Base-by-base conservation (phyloP, 1,140 invertebrate genomes). In the Sogatella furcifera region DNA sequence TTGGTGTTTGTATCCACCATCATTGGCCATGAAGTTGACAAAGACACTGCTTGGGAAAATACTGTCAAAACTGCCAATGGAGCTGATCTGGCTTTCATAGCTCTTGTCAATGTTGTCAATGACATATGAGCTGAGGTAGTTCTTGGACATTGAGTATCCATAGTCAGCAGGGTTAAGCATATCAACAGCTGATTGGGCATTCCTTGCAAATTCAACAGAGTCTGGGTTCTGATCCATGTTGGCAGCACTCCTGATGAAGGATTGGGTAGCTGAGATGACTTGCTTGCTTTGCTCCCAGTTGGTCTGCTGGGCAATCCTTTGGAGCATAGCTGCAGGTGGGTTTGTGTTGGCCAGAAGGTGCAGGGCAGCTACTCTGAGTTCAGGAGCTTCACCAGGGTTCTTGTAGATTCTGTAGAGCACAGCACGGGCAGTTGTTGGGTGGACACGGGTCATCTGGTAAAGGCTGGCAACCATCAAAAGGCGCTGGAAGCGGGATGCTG, bases 261-360 rank as follows among this genome's bases (percentile, higher is more conserved):
- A 38, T 38, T 38, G 34, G 11, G 34, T 38, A 38, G 34, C 34
- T 38, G 34, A 38, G 34, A 38, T 38, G 34, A 38, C 34, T 38
- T 38, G 76, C 21, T 76, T 71, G 66, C 76, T 81, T 0, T 71
- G 72, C 65, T 88, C 85, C 38, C 75, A 69, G 60, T 84, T 78
- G 3, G 84, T 87, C 68, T 78, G 80, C 63, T 80, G 66, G 46
- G 85, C 85, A 79, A 88, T 84, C 43, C 77, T 73, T 71, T 84
- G 81, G 64, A 88, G 78, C 76, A 85, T 83, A 6, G 69, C 70
- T 15, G 72, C 66, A 0, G 82, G 75, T 13, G 85, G 84, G 43
- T 79, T 72, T 34, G 79, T 75, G 49, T 72, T 74, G 71, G 86
- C 79, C 31, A 81, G 54, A 14, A 77, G 71, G 28, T 75, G 77